Evolutionary conservation across 2,888 invertebrate species (phyloP).

Genomic region (Philaethria dido): DNA sequence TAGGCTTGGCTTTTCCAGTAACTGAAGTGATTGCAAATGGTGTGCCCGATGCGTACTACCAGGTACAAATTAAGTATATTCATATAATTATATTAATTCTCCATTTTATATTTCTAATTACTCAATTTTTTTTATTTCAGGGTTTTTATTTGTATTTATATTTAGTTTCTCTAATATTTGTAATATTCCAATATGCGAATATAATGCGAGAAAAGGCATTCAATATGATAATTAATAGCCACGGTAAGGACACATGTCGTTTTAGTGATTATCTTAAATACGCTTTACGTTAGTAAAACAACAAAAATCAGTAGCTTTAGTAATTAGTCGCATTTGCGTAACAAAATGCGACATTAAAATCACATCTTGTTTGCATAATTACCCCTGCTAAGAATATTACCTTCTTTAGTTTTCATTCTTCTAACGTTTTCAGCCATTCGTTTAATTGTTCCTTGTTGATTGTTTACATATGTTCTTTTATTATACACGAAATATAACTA

Average conservation of each 20-base stretch:
- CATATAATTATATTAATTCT: neutral
- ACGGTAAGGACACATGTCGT: conserved; percentile 59
- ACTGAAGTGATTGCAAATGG: conserved; percentile 92
- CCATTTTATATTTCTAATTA: neutral
- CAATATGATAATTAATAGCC: conserved; percentile 82
- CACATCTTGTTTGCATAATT: conserved; percentile 82
- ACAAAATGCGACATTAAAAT: conserved; percentile 83
- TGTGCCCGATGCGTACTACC: conserved; percentile 90
- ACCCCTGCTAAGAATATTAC: conserved; percentile 72
- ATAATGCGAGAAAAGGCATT: conserved; percentile 86
- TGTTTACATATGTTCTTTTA: conserved; percentile 50
- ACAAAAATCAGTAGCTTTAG: conserved; percentile 52
- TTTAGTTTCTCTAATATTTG: conserved; percentile 89
- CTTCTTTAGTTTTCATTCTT: conserved; percentile 75
- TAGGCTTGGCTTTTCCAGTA: conserved; percentile 93
- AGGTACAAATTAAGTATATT: conserved; percentile 74
- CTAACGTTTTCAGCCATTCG: conserved; percentile 67
- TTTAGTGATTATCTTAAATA: conserved; percentile 31
- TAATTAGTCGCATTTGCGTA: conserved; percentile 79
- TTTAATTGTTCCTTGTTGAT: conserved; percentile 59
- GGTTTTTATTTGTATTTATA: conserved; percentile 94
- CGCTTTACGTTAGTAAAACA: conserved; percentile 34
- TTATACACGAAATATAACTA: conserved; percentile 26
- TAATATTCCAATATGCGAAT: conserved; percentile 88
- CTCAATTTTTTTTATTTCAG: conserved; percentile 68